Evolutionary conservation across 2,797 vertebrate genomes (phyloP).

Genomic region (Gymnopithys bicolor): DNA sequence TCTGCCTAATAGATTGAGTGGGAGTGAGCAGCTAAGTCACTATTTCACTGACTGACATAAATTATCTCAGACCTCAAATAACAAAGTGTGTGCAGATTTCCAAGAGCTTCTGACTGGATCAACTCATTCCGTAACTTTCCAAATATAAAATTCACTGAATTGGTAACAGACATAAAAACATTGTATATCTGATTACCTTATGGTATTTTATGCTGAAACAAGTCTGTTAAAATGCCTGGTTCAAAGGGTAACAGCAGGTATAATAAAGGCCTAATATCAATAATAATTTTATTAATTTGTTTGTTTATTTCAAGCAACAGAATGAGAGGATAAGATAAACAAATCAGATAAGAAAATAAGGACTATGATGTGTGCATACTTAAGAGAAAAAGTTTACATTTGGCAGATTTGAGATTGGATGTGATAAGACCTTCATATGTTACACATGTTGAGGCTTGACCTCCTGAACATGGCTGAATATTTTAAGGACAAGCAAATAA

Average conservation of each 20-base stretch:
- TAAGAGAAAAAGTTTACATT: neutral
- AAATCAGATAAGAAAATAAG: neutral
- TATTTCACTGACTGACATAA: neutral
- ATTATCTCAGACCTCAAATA: neutral
- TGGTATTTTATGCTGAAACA: neutral
- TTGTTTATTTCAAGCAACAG: neutral
- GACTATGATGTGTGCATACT: neutral
- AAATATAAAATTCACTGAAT: neutral
- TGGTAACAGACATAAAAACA: neutral
- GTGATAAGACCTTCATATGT: neutral
- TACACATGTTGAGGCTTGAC: accelerated
- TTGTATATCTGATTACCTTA: neutral
- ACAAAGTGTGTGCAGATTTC: neutral
- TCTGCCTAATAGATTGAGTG: neutral
- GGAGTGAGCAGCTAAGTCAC: neutral
- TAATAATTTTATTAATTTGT: neutral
- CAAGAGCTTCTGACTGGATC: neutral
- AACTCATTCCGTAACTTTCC: neutral
- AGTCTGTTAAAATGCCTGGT: neutral
- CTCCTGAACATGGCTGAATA: neutral
- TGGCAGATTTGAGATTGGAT: neutral
- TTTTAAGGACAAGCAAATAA: neutral
- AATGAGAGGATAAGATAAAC: neutral
- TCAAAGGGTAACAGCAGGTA: neutral
- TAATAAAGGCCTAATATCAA: neutral